Evolutionary conservation across 2,113 vertebrate genomes (phyloP).

Genomic region (Charina bottae): DNA sequence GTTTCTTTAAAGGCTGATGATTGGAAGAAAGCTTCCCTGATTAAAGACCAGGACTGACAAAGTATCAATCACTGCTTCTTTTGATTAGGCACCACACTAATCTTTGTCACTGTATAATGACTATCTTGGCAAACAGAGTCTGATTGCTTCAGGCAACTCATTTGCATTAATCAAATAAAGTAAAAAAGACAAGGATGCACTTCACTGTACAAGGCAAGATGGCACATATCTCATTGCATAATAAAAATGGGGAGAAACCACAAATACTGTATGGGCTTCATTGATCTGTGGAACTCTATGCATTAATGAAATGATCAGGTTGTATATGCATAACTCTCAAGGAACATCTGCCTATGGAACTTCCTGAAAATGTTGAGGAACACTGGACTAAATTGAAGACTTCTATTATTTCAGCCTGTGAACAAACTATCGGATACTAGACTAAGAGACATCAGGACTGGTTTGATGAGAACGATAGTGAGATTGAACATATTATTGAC

Average conservation of each 20-base stretch:
- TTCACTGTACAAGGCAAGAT: constrained; percentile 36
- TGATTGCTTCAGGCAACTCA: constrained; percentile 65
- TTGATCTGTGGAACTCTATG: not conserved
- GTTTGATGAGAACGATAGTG: too few species aligned
- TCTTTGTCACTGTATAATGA: constrained; percentile 70
- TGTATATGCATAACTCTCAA: too few species aligned
- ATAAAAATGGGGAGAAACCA: constrained; percentile 17
- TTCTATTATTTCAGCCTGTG: too few species aligned
- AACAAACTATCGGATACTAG: too few species aligned
- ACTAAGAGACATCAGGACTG: too few species aligned
- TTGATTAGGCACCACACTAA: constrained; percentile 70
- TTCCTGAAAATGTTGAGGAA: too few species aligned
- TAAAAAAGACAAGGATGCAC: constrained; percentile 51
- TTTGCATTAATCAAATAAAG: constrained; percentile 69
- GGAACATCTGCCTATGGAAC: too few species aligned
- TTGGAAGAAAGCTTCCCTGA: constrained; percentile 65
- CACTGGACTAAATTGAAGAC: too few species aligned
- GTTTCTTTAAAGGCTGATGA: constrained; percentile 58
- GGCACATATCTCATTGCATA: constrained; percentile 28
- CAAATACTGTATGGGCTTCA: constrained; percentile 8
- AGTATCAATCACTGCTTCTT: constrained; percentile 69
- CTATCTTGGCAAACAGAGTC: constrained; percentile 59
- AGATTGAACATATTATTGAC: too few species aligned
- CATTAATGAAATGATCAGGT: not conserved
- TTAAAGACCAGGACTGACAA: constrained; percentile 64